These are phyloP conservation scores for Agrochola lota DNA, from an alignment of 2,888 invertebrate genomes.

Conservation along the genomic window DNA sequence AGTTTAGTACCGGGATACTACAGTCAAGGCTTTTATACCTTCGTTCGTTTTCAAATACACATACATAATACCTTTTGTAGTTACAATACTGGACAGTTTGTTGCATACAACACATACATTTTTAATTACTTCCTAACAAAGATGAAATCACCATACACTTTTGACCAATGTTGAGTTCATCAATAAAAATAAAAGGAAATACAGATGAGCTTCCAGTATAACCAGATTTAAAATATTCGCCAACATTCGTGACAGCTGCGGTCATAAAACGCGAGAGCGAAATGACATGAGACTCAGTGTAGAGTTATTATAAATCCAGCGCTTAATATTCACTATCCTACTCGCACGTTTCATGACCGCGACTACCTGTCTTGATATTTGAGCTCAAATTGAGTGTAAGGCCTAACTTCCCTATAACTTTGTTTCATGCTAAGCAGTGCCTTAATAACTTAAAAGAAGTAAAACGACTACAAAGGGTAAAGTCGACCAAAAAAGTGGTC, in stretches of 20 bases:
- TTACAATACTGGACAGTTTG: neutral
- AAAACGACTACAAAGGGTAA: too few species aligned
- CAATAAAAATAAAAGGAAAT: too few species aligned
- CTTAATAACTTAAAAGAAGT: neutral
- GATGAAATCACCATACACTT: neutral
- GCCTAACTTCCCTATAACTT: slow-evolving; percentile 15
- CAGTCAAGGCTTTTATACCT: neutral
- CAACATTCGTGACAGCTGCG: neutral
- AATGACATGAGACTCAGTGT: neutral
- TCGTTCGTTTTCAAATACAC: neutral
- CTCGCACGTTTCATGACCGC: neutral
- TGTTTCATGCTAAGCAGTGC: slow-evolving; percentile 38
- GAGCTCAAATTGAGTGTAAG: neutral
- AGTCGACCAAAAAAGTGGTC: too few species aligned
- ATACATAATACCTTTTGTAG: neutral
- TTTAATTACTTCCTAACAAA: neutral
- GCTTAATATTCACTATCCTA: neutral
- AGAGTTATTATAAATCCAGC: neutral
- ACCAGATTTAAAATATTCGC: neutral
- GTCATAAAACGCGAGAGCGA: neutral
- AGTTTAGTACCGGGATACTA: neutral
- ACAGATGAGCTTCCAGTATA: neutral
- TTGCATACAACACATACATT: neutral
- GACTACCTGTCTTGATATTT: neutral
- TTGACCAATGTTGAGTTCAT: neutral